Conservation (phyloP, 1,140 invertebrate species). For the Brachionus manjavacas region DNA sequence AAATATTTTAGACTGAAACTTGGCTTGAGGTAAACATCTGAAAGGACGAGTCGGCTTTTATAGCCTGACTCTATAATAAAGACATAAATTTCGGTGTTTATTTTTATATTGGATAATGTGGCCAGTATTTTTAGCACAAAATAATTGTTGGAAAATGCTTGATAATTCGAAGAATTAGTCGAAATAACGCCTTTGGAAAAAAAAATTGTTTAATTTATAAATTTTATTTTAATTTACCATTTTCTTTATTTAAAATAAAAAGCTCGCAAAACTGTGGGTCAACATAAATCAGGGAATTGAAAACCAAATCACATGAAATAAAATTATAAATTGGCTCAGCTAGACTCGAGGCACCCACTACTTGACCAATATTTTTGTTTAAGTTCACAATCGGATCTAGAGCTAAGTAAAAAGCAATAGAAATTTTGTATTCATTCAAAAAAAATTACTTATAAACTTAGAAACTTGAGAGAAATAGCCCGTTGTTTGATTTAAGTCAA, state of each 20-base stretch:
- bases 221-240: background rate
- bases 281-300: background rate
- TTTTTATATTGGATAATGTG: background rate
- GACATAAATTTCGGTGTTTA: background rate
- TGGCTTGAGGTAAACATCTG: background rate
- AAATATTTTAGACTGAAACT: background rate
- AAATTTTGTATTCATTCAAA: background rate
- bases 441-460: background rate
- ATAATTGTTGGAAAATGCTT: background rate
- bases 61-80: background rate
- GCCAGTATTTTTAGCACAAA: background rate
- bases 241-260: background rate
- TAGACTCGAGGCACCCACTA: background rate
- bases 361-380: background rate
- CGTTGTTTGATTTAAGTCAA: background rate
- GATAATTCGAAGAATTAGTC: slow-evolving; percentile 16
- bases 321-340: background rate
- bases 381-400: background rate
- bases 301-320: slow-evolving; percentile 1
- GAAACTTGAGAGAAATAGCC: background rate
- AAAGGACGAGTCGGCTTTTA: slow-evolving; percentile 10
- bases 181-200: background rate
- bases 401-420: background rate
- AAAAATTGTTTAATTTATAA: background rate
- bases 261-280: slow-evolving; percentile 7